Conservation (phyloP, 2,113 vertebrate genomes). For the Nymphicus hollandicus region DNA sequence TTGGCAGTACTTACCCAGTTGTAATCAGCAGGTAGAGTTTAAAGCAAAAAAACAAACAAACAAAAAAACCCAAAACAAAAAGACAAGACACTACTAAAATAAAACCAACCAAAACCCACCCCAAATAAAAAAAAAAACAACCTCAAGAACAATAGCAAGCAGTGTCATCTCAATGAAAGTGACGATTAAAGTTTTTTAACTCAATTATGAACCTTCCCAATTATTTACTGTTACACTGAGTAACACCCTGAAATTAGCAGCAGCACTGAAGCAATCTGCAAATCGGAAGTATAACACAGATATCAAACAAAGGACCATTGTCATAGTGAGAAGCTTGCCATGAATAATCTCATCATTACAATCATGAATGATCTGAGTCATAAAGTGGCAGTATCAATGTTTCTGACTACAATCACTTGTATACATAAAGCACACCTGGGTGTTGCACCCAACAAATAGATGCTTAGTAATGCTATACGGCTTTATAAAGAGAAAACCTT, state of each 20-base stretch:
- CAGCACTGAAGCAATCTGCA: not conserved
- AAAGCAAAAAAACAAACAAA: not conserved
- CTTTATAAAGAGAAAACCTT: not conserved
- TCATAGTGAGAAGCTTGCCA: not conserved
- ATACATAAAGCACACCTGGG: not conserved
- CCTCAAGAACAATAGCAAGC: not conserved
- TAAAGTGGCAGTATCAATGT: not conserved
- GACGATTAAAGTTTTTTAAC: not conserved
- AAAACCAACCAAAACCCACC: not conserved
- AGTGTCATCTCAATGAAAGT: not conserved
- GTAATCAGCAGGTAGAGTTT: not conserved
- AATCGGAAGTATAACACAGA: not conserved
- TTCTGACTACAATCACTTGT: not conserved
- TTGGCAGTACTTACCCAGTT: not conserved
- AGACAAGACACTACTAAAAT: not conserved
- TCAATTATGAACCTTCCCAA: not conserved
- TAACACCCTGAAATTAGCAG: not conserved
- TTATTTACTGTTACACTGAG: constrained; percentile 7
- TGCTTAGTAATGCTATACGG: not conserved
- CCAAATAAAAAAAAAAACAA: not conserved
- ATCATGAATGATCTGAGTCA: not conserved
- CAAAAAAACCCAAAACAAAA: not conserved
- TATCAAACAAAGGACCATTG: not conserved
- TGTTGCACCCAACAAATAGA: not conserved
- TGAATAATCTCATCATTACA: not conserved